Evolutionary conservation across 2,797 vertebrate species (phyloP), one percentile per base, ranked within the genome.

Genomic region (Sebastes elongatus): DNA sequence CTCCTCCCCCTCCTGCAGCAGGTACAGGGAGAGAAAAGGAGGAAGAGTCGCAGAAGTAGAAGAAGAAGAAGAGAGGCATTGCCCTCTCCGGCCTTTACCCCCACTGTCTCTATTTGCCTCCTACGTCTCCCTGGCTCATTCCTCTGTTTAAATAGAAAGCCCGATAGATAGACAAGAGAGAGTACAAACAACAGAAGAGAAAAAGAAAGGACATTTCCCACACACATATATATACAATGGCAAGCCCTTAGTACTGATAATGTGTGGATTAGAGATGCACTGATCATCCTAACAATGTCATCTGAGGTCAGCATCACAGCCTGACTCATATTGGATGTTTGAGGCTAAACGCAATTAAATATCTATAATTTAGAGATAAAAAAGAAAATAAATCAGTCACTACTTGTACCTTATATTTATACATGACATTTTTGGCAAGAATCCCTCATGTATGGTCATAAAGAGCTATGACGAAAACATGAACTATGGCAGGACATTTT

Each of bases 1-100:
- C 82, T 61, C 84, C 67, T 46, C 71, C 71, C 49, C 83, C 60
- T 83, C 71, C 76, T 60, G 78, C 61, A 59, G 86, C 90, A 94
- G 94, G 94, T 95, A 90, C 38, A 84, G 22, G 56, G 66, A 33
- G 53, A 60, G 80, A 59, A 57, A 71, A 83, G 16, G 68, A 71
- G 55, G 66, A 25, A 49, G 65, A 64, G 22, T 11, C 2, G 11
- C 5, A 68, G 38, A 59, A 57, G 55, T 5, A 28, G 7, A 28
- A 25, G 8, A 28, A 27, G 8, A 30, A 10, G 20, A 33, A 68
- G 49, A 56, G n/a, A 52, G 56, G 13, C 49, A 18, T 63, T 70
- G 33, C 74, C 80, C 67, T 72, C 59, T 78, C 56, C 69, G 42
- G 60, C 28, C 72, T 75, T 82, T 46, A 71, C 57, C 80, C 73